Percentiles rank a stretch among this genome's conserved stretches.
Conservation (phyloP, 2,797 vertebrate species). For the Triplophysa bombifrons region DNA sequence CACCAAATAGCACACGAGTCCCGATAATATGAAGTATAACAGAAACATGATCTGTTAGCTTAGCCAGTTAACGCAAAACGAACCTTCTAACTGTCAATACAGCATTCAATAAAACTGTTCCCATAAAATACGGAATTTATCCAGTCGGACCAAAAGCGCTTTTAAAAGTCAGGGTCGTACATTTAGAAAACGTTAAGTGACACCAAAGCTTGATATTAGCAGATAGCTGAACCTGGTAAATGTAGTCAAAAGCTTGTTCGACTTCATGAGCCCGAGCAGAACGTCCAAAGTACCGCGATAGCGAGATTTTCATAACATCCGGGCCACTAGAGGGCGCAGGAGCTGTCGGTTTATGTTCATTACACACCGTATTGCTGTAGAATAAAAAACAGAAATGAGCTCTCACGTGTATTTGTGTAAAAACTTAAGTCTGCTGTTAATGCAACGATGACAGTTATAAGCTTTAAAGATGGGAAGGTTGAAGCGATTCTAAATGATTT, state of each 20-base stretch:
- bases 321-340: background rate
- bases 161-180: background rate
- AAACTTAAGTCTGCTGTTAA: background rate
- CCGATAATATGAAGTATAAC: conserved; percentile 70
- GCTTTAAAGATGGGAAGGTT: background rate
- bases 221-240: too few species aligned
- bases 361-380: background rate
- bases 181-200: background rate
- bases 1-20: conserved; percentile 72
- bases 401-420: background rate
- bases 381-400: background rate
- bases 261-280: too few species aligned
- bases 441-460: conserved; percentile 16
- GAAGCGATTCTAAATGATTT: conserved; percentile 18
- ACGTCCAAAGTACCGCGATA: too few species aligned
- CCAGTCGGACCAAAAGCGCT: background rate
- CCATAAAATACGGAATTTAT: background rate
- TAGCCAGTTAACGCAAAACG: background rate
- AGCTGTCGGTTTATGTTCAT: background rate
- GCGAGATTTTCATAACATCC: background rate
- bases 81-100: background rate
- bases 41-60: conserved; percentile 71
- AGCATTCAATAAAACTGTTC: conserved; percentile 3
- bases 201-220: background rate
- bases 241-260: too few species aligned